Percentiles rank a stretch among this genome's conserved stretches.
Conservation (phyloP, 1,140 invertebrate genomes). For the Hesperophylax magnus region DNA sequence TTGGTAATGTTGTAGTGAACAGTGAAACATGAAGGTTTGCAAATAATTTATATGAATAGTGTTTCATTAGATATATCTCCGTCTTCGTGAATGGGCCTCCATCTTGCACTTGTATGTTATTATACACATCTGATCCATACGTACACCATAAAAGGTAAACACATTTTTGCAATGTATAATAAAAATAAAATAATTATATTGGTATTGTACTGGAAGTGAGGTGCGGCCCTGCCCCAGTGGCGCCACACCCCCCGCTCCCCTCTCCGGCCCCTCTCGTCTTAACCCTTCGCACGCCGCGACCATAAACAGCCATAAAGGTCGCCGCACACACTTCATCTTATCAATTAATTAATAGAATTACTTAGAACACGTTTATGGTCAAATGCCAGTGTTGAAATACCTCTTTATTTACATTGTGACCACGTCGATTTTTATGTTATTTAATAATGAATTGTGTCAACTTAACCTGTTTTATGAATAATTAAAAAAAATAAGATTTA, state of each 20-base stretch:
- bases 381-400: background rate
- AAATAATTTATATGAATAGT: too few species aligned
- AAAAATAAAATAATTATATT: constrained; percentile 9
- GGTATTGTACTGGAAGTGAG: background rate
- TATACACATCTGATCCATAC: background rate
- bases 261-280: background rate
- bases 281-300: constrained; percentile 22
- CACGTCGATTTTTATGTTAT: background rate
- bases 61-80: too few species aligned
- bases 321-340: constrained; percentile 28
- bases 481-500: background rate
- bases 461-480: background rate
- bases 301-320: constrained; percentile 27
- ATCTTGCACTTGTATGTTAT: too few species aligned
- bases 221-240: constrained; percentile 21
- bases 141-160: background rate
- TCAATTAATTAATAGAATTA: constrained; percentile 26
- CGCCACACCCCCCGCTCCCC: constrained; percentile 15
- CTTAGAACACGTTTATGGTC: constrained; percentile 6
- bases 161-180: background rate
- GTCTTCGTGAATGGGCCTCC: too few species aligned
- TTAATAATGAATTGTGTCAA: background rate
- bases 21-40: too few species aligned
- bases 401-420: background rate
- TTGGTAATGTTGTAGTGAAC: too few species aligned